Percentiles rank a stretch among this genome's conserved stretches.
These are phyloP conservation scores for Zapornia atra DNA, from an alignment of 2,113 vertebrate genomes.

Conservation along the genomic window DNA sequence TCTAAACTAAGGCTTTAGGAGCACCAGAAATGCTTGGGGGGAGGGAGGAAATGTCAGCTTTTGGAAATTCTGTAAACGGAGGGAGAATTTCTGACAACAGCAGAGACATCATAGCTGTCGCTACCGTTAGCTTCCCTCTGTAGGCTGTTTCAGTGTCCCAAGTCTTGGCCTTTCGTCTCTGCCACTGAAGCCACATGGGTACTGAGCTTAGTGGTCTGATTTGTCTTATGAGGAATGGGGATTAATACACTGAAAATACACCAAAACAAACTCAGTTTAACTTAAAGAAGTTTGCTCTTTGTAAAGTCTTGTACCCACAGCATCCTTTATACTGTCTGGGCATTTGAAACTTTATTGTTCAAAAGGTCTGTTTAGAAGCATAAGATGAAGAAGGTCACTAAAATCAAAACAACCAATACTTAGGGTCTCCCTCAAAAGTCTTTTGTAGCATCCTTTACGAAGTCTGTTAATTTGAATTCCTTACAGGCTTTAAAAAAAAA, in stretches of 20 bases:
- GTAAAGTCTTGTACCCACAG: background rate
- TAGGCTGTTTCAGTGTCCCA: background rate
- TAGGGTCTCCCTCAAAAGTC: background rate
- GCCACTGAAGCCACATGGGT: background rate
- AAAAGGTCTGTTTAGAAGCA: constrained; percentile 3
- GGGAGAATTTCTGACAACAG: background rate
- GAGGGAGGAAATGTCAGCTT: background rate
- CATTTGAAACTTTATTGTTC: background rate
- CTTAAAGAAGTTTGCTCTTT: background rate
- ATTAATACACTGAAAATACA: background rate
- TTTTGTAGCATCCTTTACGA: background rate
- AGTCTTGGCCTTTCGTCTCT: background rate
- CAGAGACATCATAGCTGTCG: background rate
- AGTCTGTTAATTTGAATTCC: constrained; percentile 3
- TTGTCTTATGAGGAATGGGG: background rate
- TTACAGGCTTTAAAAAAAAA: background rate
- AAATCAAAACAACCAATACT: constrained; percentile 27
- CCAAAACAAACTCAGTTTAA: background rate
- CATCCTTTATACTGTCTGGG: background rate
- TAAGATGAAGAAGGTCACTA: background rate
- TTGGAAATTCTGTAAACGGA: background rate
- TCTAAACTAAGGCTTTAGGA: background rate
- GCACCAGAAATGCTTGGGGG: background rate
- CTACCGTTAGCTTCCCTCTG: background rate
- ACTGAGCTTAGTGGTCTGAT: background rate